Base-by-base conservation (phyloP, 1,140 invertebrate genomes). In the Adelges cooleyi region DNA sequence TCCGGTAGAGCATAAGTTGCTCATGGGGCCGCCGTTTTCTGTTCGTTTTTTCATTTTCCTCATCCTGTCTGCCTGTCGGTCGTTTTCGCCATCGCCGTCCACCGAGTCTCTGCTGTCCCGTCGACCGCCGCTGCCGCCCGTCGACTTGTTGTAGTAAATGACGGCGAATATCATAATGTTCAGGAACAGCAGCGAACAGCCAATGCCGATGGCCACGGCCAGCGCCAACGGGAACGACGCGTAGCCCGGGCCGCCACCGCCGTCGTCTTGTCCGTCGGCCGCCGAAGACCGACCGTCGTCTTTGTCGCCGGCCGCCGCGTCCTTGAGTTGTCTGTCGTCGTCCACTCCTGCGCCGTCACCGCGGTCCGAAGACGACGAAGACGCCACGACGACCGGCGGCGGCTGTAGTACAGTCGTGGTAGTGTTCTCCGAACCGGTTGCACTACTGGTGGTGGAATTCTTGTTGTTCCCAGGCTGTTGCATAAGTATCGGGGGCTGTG, bases 91-190 rank as follows among this genome's bases (percentile, higher is more conserved):
- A n/a, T 29, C 25, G 18, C 36, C 48, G 18, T 33, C 42, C 11
- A 4, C 56, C 25, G 17, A 18, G 20, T 10, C 17, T 11, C 38
- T 42, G 29, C 48, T 68, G n/a, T 50, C 18, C n/a, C 65, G 50
- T 6, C 65, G 92, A 77, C 72, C 95, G 90, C 17, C 90, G 79
- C 72, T 95, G 90, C 56, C 56, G 4, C 56, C 56, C 3, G 56
- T 33, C 6, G 56, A 62, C 17, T 62, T 62, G 56, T 62, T 62
- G 74, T 95, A 95, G 71, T 94, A 95, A 0, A 95, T 89, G 1
- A 90, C 92, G 23, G 90, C 91, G 72, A 95, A 95, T 69, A 96
- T 92, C 15, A 96, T 78, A 1, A 95, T 86, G 72, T 96, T 97
- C 2, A 96, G 78, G 23, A 73, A 67, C 51, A 66, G 23, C 18